phyloP scores from a whole-genome alignment of 37 sponge, comb jelly and placozoan species.

The Beroe ovata region DNA sequence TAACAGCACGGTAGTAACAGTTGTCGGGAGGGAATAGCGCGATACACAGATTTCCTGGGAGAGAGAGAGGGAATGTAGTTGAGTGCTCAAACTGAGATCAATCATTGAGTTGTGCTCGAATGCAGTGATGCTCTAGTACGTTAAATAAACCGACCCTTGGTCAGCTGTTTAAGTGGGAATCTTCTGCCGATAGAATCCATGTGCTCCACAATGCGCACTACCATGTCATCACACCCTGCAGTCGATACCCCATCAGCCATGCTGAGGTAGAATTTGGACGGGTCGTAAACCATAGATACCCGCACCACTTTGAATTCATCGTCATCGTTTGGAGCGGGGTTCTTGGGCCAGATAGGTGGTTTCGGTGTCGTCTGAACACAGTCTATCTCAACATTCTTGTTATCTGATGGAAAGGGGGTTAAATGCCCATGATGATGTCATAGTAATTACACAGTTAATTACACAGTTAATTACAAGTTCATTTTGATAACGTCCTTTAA shows the following conservation, averaged over 20 bases:
- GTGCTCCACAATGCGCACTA: neutral
- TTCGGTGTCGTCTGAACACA: neutral
- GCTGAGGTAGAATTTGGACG: neutral
- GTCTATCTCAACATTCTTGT: neutral
- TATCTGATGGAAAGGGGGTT: too few relatives aligned
- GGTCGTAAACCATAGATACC: neutral
- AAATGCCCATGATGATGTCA: too few relatives aligned
- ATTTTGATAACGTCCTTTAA: too few relatives aligned
- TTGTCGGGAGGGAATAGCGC: slow-evolving; percentile 33
- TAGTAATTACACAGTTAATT: too few relatives aligned
- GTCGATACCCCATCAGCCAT: neutral
- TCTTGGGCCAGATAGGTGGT: neutral
- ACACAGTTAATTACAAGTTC: too few relatives aligned
- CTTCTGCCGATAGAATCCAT: neutral
- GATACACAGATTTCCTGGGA: slow-evolving; percentile 19
- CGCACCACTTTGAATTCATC: neutral
- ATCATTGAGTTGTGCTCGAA: too few relatives aligned
- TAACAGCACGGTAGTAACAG: neutral
- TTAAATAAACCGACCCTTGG: slow-evolving; percentile 1
- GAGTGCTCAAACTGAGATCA: too few relatives aligned
- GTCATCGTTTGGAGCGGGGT: neutral
- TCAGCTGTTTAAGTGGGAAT: slow-evolving; percentile 10
- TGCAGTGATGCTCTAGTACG: too few relatives aligned
- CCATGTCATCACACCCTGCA: neutral
- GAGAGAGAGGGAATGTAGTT: too few relatives aligned